phyloP scores from a whole-genome alignment of 2,888 invertebrate species.

The Lithophane socia region DNA sequence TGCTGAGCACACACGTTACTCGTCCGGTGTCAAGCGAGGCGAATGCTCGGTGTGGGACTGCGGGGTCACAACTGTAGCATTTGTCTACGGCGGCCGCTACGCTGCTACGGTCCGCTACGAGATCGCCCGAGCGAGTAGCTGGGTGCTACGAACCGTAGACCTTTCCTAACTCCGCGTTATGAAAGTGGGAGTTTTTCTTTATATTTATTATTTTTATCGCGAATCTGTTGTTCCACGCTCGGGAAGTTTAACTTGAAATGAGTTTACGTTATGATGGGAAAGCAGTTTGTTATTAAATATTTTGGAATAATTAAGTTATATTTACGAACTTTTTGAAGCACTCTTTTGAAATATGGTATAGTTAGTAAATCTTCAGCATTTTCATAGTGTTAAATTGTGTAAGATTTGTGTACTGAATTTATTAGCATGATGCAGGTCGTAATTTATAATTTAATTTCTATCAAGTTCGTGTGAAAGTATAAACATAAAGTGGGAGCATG shows the following conservation, averaged over 20 bases:
- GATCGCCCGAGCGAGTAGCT: slow-evolving; percentile 65
- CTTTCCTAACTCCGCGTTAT: slow-evolving; percentile 40
- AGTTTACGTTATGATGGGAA: slow-evolving; percentile 52
- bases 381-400: slow-evolving; percentile 17
- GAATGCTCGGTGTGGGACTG: slow-evolving; percentile 14
- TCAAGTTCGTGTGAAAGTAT: slow-evolving; percentile 56
- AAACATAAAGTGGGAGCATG: slow-evolving; percentile 54
- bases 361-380: slow-evolving; percentile 37
- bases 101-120: slow-evolving; percentile 63
- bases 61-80: slow-evolving; percentile 55
- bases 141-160: slow-evolving; percentile 65
- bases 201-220: slow-evolving; percentile 62
- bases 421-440: slow-evolving; percentile 60
- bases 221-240: slow-evolving; percentile 53
- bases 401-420: slow-evolving; percentile 44
- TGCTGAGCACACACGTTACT: neutral
- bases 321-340: slow-evolving; percentile 37
- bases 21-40: slow-evolving; percentile 11
- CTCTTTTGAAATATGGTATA: slow-evolving; percentile 35
- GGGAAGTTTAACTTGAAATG: slow-evolving; percentile 57
- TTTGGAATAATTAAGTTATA: slow-evolving; percentile 51
- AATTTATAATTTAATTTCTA: slow-evolving; percentile 60
- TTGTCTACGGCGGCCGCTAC: slow-evolving; percentile 60
- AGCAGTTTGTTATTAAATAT: slow-evolving; percentile 51
- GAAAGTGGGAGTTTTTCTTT: slow-evolving; percentile 52